phyloP scores from a whole-genome alignment of 2,113 vertebrate species.

The Cyprinodon brontotheroides region DNA sequence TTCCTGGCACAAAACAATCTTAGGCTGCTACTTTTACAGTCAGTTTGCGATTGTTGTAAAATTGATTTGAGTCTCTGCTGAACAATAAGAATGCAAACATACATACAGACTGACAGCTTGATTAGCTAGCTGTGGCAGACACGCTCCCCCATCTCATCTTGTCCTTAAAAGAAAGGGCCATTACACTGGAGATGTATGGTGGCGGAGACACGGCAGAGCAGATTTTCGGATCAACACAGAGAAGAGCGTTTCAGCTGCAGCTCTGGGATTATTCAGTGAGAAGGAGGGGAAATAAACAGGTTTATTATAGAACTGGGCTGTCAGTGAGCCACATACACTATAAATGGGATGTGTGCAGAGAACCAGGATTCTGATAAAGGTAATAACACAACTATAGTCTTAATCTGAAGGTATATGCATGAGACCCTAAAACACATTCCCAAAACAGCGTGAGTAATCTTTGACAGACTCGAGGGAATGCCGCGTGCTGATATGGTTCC shows the following conservation, averaged over 20 bases:
- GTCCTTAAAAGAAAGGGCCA: constrained; percentile 28
- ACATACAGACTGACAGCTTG: constrained; percentile 24
- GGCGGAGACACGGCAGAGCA: not conserved
- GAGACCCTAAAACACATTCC: constrained; percentile 21
- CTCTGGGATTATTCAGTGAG: constrained; percentile 39
- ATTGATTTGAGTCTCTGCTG: constrained; percentile 50
- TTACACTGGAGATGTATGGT: constrained; percentile 25
- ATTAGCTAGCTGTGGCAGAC: constrained; percentile 42
- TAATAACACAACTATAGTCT: constrained; percentile 26
- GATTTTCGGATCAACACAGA: not conserved
- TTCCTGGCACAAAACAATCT: constrained; percentile 18
- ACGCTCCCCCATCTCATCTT: constrained; percentile 31
- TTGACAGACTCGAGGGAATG: constrained; percentile 26
- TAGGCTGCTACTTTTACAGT: constrained; percentile 23
- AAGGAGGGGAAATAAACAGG: constrained; percentile 42
- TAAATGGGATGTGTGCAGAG: constrained; percentile 53
- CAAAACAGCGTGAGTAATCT: constrained; percentile 27
- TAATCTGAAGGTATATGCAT: constrained; percentile 11
- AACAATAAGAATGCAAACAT: constrained; percentile 32
- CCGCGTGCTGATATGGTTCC: constrained; percentile 21
- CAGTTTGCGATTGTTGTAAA: constrained; percentile 36
- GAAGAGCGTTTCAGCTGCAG: constrained; percentile 12
- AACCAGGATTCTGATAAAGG: constrained; percentile 48
- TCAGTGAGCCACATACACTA: constrained; percentile 50
- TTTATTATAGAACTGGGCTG: constrained; percentile 45